A percentile compares a stretch with the other conserved stretches of the same genome.
phyloP scores from a whole-genome alignment of 2,113 vertebrate species.

The Asarcornis scutulata region DNA sequence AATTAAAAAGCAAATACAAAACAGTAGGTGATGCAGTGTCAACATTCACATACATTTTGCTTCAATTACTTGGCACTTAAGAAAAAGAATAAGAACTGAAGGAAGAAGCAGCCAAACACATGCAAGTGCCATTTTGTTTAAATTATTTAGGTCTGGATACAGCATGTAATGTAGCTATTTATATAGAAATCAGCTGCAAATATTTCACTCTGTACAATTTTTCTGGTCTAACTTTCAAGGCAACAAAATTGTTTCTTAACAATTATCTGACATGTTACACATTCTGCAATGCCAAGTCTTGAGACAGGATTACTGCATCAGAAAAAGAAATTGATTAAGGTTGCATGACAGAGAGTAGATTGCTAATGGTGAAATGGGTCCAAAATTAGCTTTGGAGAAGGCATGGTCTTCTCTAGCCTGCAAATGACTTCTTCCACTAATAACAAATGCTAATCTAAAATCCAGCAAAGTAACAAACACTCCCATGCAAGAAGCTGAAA shows the following conservation, averaged over 20 bases:
- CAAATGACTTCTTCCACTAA: slow-evolving; percentile 58
- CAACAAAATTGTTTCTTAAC: slow-evolving; percentile 34
- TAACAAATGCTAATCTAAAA: slow-evolving; percentile 47
- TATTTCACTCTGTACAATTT: neutral
- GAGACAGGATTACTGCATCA: slow-evolving; percentile 69
- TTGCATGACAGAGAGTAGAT: slow-evolving; percentile 34
- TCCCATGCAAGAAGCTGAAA: slow-evolving; percentile 71
- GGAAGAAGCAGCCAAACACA: slow-evolving; percentile 42
- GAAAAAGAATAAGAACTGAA: slow-evolving; percentile 34
- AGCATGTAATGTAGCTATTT: slow-evolving; percentile 17
- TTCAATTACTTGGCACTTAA: slow-evolving; percentile 34
- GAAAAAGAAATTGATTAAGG: slow-evolving; percentile 60
- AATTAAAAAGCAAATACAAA: slow-evolving; percentile 55
- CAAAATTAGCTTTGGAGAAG: slow-evolving; percentile 58
- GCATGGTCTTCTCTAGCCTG: slow-evolving; percentile 66
- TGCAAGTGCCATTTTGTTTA: slow-evolving; percentile 45
- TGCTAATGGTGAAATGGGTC: slow-evolving; percentile 45
- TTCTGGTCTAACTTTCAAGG: neutral
- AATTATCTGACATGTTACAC: slow-evolving; percentile 33
- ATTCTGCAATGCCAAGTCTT: slow-evolving; percentile 60
- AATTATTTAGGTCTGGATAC: slow-evolving; percentile 24
- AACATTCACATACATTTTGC: slow-evolving; percentile 56
- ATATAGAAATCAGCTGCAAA: slow-evolving; percentile 9
- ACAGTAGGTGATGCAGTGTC: slow-evolving; percentile 43
- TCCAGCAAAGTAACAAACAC: slow-evolving; percentile 59